Conservation (phyloP, 92 coral and sea anemone species). For the Diadumene lineata region DNA sequence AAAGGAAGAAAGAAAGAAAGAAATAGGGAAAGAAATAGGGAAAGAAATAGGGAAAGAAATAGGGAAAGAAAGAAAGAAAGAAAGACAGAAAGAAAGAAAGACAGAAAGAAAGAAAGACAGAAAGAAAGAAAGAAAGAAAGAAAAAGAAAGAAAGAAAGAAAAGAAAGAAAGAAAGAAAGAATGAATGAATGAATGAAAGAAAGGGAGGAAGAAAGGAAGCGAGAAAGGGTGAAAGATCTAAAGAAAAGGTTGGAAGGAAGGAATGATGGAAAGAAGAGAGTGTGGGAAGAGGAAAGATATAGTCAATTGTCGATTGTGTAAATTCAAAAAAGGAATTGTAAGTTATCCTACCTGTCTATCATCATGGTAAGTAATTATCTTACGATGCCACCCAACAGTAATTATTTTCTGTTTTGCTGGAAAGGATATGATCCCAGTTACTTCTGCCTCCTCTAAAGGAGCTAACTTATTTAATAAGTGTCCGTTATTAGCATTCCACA, state of each 20-base stretch:
- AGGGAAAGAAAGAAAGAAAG: too few relatives aligned
- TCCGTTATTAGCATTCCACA: constrained; percentile 95
- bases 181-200: neutral
- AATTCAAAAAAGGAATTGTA: too few relatives aligned
- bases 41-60: too few relatives aligned
- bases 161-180: neutral
- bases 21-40: too few relatives aligned
- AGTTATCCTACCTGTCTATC: constrained; percentile 88
- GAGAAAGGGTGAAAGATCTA: neutral
- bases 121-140: neutral
- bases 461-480: constrained; percentile 76
- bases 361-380: constrained; percentile 82
- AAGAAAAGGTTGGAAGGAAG: neutral
- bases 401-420: constrained; percentile 81
- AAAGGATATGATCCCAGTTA: constrained; percentile 83
- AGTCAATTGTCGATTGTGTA: too few relatives aligned
- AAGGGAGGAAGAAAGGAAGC: neutral
- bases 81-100: too few relatives aligned
- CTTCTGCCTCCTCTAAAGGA: constrained; percentile 81
- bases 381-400: constrained; percentile 96
- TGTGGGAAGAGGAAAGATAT: neutral
- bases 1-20: too few relatives aligned
- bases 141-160: too few relatives aligned
- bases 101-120: neutral
- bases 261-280: neutral